Conservation (phyloP, 2,113 vertebrate species). For the Nerophis lumbriciformis region DNA sequence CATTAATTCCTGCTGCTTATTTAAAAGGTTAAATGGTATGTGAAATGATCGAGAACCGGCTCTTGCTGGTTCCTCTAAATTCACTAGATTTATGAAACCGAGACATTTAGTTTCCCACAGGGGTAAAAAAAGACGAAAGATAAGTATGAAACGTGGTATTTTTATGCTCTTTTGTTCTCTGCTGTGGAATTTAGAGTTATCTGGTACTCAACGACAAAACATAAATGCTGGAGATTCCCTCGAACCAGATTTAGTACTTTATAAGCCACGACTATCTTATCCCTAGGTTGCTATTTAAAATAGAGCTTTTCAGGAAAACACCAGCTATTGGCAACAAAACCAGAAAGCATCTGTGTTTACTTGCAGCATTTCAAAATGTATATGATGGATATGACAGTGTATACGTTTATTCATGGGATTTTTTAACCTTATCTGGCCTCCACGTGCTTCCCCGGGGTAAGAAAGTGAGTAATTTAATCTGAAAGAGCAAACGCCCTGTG, state of each 20-base stretch:
- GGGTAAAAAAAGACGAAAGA: conserved; percentile 2
- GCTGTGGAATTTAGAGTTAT: conserved; percentile 27
- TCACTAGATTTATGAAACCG: conserved; percentile 37
- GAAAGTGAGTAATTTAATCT: background rate
- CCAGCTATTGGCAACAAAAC: conserved; percentile 35
- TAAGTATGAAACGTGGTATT: conserved; percentile 12
- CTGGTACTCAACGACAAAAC: conserved; percentile 39
- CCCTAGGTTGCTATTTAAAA: conserved; percentile 36
- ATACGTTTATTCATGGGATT: conserved; percentile 38
- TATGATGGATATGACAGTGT: conserved; percentile 26
- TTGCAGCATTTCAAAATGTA: conserved; percentile 44
- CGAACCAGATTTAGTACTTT: conserved; percentile 42
- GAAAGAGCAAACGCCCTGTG: background rate
- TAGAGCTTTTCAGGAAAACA: conserved; percentile 36
- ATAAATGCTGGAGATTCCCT: conserved; percentile 42
- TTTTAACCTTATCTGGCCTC: background rate
- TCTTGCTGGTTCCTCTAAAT: conserved; percentile 36
- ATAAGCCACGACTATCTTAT: conserved; percentile 42
- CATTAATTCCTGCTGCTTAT: conserved; percentile 64
- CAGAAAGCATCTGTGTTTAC: conserved; percentile 36
- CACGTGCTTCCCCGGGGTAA: conserved; percentile 9
- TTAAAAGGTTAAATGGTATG: conserved; percentile 65
- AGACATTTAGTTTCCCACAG: conserved; percentile 27
- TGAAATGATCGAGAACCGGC: conserved; percentile 31
- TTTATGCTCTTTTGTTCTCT: conserved; percentile 24